Evolutionary conservation across 2,113 vertebrate species (phyloP).

Genomic region (Gymnocephalus cernua): DNA sequence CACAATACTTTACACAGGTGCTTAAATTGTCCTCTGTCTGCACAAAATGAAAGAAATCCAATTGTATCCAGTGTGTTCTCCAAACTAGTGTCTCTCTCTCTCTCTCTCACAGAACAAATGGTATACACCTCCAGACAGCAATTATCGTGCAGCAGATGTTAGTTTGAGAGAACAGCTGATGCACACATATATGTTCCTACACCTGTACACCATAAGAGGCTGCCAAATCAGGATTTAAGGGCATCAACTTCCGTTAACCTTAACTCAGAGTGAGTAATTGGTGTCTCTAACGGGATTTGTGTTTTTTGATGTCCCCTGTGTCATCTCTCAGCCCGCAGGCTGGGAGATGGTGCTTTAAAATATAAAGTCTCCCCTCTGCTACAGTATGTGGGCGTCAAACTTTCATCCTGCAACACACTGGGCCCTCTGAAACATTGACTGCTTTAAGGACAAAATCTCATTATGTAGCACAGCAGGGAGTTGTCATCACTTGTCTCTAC

Average conservation of each 20-base stretch:
- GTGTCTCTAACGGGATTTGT: background rate
- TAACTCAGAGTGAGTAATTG: background rate
- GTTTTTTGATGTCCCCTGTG: background rate
- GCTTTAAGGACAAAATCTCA: conserved; percentile 48
- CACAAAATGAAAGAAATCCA: conserved; percentile 44
- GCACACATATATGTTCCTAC: conserved; percentile 24
- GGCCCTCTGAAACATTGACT: conserved; percentile 7
- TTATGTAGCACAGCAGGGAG: conserved; percentile 52
- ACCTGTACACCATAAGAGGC: conserved; percentile 13
- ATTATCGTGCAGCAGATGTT: conserved; percentile 61
- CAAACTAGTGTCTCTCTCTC: background rate
- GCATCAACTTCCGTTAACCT: conserved; percentile 16
- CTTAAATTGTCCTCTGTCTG: conserved; percentile 28
- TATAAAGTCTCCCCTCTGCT: background rate
- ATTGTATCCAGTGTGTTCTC: conserved; percentile 29
- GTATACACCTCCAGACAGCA: conserved; percentile 49
- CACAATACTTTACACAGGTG: conserved; percentile 41
- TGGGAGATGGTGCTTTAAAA: background rate
- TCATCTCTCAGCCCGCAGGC: background rate
- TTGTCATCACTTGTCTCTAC: conserved; percentile 28
- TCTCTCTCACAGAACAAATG: background rate
- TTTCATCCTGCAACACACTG: conserved; percentile 26
- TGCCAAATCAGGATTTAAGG: conserved; percentile 18
- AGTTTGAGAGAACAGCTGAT: conserved; percentile 56
- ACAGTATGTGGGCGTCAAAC: background rate